Conservation (phyloP, 2,113 vertebrate species). For the Spilogale gracilis region DNA sequence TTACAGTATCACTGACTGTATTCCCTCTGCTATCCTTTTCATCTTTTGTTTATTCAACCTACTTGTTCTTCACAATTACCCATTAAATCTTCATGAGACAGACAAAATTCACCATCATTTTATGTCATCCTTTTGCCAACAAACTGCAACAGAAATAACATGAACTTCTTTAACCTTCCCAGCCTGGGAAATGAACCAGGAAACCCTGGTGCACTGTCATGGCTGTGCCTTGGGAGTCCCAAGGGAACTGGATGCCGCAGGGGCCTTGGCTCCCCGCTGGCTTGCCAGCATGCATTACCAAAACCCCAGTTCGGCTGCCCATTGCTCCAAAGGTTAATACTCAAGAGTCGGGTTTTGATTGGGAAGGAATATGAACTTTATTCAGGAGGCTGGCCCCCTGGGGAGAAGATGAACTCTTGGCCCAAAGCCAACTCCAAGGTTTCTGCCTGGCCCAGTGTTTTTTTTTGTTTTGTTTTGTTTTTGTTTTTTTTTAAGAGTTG, state of each 20-base stretch:
- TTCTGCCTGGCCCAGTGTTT: neutral
- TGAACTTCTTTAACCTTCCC: neutral
- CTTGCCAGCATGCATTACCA: neutral
- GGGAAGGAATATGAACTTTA: neutral
- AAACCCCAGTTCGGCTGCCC: neutral
- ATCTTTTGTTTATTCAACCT: neutral
- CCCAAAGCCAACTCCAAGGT: neutral
- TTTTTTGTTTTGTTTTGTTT: neutral
- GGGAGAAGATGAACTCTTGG: neutral
- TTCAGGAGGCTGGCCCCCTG: neutral
- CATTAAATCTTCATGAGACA: neutral
- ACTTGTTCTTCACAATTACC: neutral
- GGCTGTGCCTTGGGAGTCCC: neutral
- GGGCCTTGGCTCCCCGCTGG: neutral
- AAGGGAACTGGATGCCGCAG: neutral
- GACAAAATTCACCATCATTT: neutral
- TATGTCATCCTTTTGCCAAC: neutral
- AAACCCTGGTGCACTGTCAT: neutral
- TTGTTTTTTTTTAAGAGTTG: neutral
- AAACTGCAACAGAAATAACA: neutral
- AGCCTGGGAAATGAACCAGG: neutral
- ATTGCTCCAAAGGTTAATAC: neutral
- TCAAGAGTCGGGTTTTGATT: neutral
- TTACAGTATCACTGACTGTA: neutral
- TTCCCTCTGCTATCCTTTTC: neutral